Percentiles rank a stretch among this genome's conserved stretches.
phyloP scores from a whole-genome alignment of 2,797 vertebrate genomes.

The Setipinna tenuifilis region DNA sequence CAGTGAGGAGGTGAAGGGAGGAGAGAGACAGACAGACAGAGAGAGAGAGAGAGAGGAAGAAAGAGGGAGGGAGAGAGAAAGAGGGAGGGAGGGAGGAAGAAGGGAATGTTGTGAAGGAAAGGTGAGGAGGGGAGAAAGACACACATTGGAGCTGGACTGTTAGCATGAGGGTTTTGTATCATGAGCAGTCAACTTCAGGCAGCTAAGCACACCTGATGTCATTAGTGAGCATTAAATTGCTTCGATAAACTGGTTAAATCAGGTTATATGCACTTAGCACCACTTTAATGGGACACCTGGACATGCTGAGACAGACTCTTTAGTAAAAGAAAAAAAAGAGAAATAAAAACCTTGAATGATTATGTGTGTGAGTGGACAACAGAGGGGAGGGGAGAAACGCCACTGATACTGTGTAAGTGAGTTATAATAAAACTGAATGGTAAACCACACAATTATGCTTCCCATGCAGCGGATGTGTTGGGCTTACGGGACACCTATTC shows the following conservation, averaged over 20 bases:
- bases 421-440: background rate
- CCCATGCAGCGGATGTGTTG: background rate
- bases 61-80: slow-evolving; percentile 28
- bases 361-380: background rate
- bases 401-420: background rate
- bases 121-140: slow-evolving; percentile 34
- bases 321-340: background rate
- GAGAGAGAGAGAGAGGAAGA: slow-evolving; percentile 38
- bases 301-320: background rate
- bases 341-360: background rate
- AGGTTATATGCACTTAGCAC: background rate
- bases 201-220: background rate
- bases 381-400: background rate
- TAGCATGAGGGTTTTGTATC: background rate
- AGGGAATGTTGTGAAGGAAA: slow-evolving; percentile 39
- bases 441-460: background rate
- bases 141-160: slow-evolving; percentile 39
- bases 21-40: slow-evolving; percentile 57
- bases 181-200: background rate
- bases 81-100: slow-evolving; percentile 43
- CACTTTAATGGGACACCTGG: background rate
- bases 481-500: background rate
- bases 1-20: slow-evolving; percentile 67
- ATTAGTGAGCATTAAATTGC: background rate
- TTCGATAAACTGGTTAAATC: background rate